Evolutionary conservation across 2,888 invertebrate genomes (phyloP).

Genomic region (Melikaiella ostensackeni): DNA sequence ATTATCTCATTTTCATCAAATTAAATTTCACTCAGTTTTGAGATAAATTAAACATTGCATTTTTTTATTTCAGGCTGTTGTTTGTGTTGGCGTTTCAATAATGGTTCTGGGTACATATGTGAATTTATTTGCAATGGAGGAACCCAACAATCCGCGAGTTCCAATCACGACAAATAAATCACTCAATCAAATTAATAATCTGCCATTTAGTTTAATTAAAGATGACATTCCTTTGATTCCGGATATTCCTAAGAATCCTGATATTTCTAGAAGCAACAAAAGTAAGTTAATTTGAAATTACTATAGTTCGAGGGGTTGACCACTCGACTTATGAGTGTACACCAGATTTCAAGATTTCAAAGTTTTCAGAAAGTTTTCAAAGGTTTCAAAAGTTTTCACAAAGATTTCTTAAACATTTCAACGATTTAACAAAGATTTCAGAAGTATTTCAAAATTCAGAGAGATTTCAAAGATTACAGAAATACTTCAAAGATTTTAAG

Average conservation of each 20-base stretch:
- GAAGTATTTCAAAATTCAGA: too few species aligned
- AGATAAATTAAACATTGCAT: constrained; percentile 3
- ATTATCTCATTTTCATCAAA: constrained; percentile 36
- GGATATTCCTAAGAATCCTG: constrained; percentile 47
- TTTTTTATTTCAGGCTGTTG: constrained; percentile 81
- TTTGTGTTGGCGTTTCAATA: constrained; percentile 90
- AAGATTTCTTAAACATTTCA: too few species aligned
- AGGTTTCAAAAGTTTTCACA: too few species aligned
- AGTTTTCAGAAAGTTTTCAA: too few species aligned
- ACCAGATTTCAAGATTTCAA: too few species aligned
- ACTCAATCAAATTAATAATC: constrained; percentile 67
- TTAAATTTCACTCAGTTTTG: constrained; percentile 31
- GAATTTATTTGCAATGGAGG: constrained; percentile 87
- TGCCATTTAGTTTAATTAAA: constrained; percentile 65
- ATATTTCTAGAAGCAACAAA: constrained; percentile 40
- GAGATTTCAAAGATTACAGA: too few species aligned
- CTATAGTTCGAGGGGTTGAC: neutral
- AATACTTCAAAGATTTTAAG: too few species aligned
- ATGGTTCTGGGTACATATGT: constrained; percentile 95
- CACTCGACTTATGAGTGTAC: too few species aligned
- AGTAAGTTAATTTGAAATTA: constrained; percentile 29
- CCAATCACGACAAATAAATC: constrained; percentile 64
- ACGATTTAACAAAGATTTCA: too few species aligned
- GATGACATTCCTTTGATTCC: constrained; percentile 58
- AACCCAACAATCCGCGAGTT: constrained; percentile 76